Evolutionary conservation across 2,797 vertebrate genomes (phyloP).

Genomic region (Bovichtus variegatus): DNA sequence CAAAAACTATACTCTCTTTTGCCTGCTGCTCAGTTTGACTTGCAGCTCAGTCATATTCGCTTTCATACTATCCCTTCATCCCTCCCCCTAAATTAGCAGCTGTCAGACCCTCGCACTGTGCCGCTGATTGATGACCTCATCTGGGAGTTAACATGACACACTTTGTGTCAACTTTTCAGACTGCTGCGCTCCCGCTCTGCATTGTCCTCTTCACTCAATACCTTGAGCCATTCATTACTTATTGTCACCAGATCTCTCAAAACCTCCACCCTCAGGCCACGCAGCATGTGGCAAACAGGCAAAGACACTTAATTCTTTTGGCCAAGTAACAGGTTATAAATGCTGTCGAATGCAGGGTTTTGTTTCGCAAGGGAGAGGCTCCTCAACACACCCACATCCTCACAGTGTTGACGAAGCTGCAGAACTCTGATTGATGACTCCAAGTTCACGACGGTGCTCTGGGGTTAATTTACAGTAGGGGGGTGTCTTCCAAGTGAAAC

Average conservation of each 20-base stretch:
- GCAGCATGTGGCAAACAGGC: conserved; percentile 62
- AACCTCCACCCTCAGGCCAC: conserved; percentile 2
- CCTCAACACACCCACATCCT: conserved; percentile 61
- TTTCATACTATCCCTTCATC: conserved; percentile 46
- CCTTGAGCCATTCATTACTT: conserved; percentile 41
- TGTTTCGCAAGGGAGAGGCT: conserved; percentile 40
- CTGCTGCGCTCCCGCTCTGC: conserved; percentile 21
- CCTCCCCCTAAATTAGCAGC: conserved; percentile 64
- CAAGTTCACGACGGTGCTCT: conserved; percentile 34
- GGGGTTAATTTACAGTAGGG: conserved; percentile 65
- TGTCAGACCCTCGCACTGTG: conserved; percentile 68
- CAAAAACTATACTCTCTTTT: conserved; percentile 37
- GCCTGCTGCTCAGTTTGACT: conserved; percentile 22
- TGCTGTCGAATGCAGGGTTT: conserved; percentile 30
- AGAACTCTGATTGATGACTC: conserved; percentile 77
- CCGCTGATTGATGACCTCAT: conserved; percentile 85
- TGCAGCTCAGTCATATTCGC: conserved; percentile 47
- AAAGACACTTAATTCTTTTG: conserved; percentile 26
- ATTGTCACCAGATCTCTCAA: conserved; percentile 52
- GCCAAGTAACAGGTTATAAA: conserved; percentile 51
- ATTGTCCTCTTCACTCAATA: conserved; percentile 41
- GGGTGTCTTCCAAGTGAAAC: conserved; percentile 63
- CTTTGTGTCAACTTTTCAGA: conserved; percentile 64
- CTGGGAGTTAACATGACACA: conserved; percentile 82
- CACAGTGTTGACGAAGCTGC: conserved; percentile 59